These are phyloP conservation scores for Chlorops oryzae DNA, from an alignment of 1,140 invertebrate species.

Conservation along the genomic window DNA sequence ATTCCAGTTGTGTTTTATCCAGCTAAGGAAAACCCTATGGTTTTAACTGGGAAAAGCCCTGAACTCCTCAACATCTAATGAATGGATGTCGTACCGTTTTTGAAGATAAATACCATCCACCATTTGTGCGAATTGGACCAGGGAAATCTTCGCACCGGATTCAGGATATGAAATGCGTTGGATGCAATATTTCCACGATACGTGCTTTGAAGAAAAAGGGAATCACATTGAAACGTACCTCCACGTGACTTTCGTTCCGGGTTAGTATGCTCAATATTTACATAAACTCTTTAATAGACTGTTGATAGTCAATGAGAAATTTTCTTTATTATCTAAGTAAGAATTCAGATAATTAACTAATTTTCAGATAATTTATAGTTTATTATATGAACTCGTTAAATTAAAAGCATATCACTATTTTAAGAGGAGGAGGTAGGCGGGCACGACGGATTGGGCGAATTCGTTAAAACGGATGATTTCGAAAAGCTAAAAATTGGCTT, in stretches of 20 bases:
- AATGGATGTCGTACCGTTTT: slow-evolving; percentile 87
- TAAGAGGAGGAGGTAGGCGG: slow-evolving; percentile 89
- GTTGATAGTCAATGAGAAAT: no score
- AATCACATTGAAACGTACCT: slow-evolving; percentile 58
- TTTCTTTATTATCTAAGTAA: no score
- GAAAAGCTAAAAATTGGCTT: slow-evolving; percentile 80
- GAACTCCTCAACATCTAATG: no score
- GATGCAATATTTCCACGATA: slow-evolving; percentile 61
- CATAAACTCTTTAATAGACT: no score
- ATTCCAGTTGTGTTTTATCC: no score
- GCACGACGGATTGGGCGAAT: slow-evolving; percentile 70
- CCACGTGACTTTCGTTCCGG: slow-evolving; percentile 76
- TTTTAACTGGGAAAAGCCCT: no score
- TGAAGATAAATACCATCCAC: slow-evolving; percentile 55
- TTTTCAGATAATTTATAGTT: no score
- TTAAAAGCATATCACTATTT: slow-evolving; percentile 27
- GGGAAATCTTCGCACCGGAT: slow-evolving; percentile 75
- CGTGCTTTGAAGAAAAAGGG: slow-evolving; percentile 57
- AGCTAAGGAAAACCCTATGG: no score
- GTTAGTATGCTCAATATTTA: no score
- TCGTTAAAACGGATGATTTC: slow-evolving; percentile 72
- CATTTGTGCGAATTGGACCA: slow-evolving; percentile 65
- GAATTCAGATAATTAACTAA: no score
- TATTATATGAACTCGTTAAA: not conserved
- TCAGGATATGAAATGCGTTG: slow-evolving; percentile 57